Evolutionary conservation across 2,888 invertebrate species (phyloP), one percentile per base, ranked within the genome.

Genomic region (Zootermopsis nevadensis): DNA sequence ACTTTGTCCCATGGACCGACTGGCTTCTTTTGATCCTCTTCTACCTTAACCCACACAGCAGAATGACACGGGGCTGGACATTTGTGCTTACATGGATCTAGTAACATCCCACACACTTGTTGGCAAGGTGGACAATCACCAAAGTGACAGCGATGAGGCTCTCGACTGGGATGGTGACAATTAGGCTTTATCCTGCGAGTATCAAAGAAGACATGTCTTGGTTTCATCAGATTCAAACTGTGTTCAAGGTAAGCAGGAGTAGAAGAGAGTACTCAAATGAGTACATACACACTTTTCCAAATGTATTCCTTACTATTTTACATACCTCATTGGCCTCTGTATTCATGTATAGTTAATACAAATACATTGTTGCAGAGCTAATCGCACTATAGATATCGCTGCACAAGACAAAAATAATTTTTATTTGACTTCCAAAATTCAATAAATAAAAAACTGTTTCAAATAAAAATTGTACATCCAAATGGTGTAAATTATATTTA

Each of bases 71-170:
- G 88, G 0, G 92, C 92, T 82, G 91, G 91, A 88, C 97, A 97
- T 3, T 89, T 88, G 88, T 97, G 97, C 0, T 89, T 89, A 88
- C 96, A 96, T 74, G 89, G 89, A 42, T 90, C 89, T 86, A 88
- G 88, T 69, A 83, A 86, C 87, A 94, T 92, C 19, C 91, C 91
- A 88, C 98, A 98, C 66, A 92, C 90, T 87, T 96, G 94, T 84
- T 91, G 92, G 88, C 98, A 98, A 0, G 95, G 93, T 0, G 97
- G 95, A 88, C 97, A 98, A 53, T 94, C 93, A 0, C 95, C 95
- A 87, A 95, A 95, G 88, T 98, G 97, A 87, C 97, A 98, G 79
- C 90, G 91, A 89, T 97, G 97, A 27, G 91, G 91, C 86, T 94
- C 94, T 84, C 95, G 92, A 84, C 91, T 91, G 7, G 91, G 88